These are phyloP conservation scores for Ceramica pisi DNA, from an alignment of 2,888 invertebrate species.

Conservation along the genomic window DNA sequence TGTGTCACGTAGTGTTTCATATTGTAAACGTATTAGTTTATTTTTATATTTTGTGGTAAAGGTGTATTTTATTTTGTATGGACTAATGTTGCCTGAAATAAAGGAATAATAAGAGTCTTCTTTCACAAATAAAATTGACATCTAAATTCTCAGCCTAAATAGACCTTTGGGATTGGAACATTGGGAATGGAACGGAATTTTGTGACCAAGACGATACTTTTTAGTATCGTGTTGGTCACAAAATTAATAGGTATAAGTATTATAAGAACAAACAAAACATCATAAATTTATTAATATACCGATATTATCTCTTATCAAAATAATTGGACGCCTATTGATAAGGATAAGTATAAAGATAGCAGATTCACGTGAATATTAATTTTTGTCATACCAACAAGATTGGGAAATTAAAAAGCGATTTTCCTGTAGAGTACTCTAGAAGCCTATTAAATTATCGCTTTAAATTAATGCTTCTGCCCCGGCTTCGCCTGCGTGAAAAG, in stretches of 20 bases:
- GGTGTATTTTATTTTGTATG: too few species aligned
- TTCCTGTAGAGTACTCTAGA: conserved; percentile 7
- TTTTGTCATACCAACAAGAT: neutral
- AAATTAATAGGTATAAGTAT: neutral
- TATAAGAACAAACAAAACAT: neutral
- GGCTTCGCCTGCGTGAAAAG: neutral
- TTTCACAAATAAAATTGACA: neutral
- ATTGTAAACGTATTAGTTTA: too few species aligned
- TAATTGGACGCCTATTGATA: neutral
- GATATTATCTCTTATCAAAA: neutral
- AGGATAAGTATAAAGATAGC: neutral
- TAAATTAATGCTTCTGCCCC: too few species aligned
- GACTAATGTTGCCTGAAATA: too few species aligned
- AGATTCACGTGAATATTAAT: neutral
- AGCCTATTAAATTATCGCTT: too few species aligned
- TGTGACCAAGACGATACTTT: too few species aligned
- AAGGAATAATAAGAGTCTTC: too few species aligned
- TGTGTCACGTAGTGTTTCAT: too few species aligned
- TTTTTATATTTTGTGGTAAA: too few species aligned
- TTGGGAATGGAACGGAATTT: too few species aligned
- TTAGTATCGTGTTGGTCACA: too few species aligned
- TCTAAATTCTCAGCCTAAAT: neutral
- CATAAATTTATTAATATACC: conserved; percentile 1
- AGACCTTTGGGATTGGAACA: too few species aligned
- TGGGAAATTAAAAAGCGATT: neutral